Evolutionary conservation across 2,113 vertebrate species (phyloP), one percentile per base, ranked within the genome.

Genomic region (Hystrix cristata): DNA sequence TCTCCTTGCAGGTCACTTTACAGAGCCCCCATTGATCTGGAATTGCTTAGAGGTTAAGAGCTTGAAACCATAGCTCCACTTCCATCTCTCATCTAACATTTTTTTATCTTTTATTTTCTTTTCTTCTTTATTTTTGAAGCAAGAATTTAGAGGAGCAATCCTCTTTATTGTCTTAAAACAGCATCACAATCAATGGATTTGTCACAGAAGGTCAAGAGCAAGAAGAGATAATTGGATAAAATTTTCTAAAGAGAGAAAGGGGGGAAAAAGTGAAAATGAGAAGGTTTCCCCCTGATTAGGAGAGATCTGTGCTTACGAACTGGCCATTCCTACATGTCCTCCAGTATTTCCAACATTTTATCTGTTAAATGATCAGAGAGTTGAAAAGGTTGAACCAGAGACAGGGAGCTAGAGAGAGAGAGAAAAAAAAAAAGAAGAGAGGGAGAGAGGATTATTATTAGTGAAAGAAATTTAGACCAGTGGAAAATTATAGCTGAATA

Each of bases 361-460:
- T 4, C 11, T 34, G 72, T 57, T 16, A 21, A 19, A 2, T 5
- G 6, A 4, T 3, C 18, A 25, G 25, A 18, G 7, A n/a, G 29
- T 5, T 34, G 16, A 46, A 31, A 18, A 29, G 2, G 4, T 4
- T 34, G 46, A 19, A 13, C 4, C 0, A 65, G 46, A 48, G 59
- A 15, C 1, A 25, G 57, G 7, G 80, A 25, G 6, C 48, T 27
- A 46, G 46, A 51, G 13, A 8, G 13, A 29, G 46, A 48, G 25
- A 84, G 59, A n/a, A 7, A 38, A 38, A 38, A 38, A 38, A 38
- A 38, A 38, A 38, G 38, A 38, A 65, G 19, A 62, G 14, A 25
- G 14, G 19, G 65, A 19, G n/a, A 43, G 0, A 34, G n/a, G 10
- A 11, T 0, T 2, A 46, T 7, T 59, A 14, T 65, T 0, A 0